Evolutionary conservation across 2,797 vertebrate species (phyloP).

Genomic region (Lates japonicus): DNA sequence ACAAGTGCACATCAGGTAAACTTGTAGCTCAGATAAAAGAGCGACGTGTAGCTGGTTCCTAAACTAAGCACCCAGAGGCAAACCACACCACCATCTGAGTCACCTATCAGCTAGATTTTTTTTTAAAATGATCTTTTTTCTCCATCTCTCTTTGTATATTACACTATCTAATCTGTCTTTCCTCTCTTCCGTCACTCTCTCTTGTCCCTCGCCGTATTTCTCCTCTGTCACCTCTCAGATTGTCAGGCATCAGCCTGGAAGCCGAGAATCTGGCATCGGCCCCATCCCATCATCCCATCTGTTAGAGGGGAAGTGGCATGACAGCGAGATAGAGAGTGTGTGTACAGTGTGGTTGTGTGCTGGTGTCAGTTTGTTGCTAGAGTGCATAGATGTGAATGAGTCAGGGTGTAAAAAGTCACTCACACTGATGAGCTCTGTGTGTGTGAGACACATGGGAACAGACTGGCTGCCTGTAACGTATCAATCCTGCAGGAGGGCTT

Average conservation of each 20-base stretch:
- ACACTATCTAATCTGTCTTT: background rate
- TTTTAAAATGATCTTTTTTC: background rate
- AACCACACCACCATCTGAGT: no score
- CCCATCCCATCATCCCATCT: slow-evolving; percentile 56
- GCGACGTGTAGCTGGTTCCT: background rate
- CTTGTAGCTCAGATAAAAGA: background rate
- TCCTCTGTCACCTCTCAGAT: slow-evolving; percentile 50
- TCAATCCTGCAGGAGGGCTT: slow-evolving; percentile 8
- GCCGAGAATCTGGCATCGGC: slow-evolving; percentile 13
- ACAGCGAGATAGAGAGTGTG: slow-evolving; percentile 5
- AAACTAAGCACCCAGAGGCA: background rate
- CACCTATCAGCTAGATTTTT: no score
- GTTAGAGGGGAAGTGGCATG: slow-evolving; percentile 39
- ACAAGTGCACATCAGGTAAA: background rate
- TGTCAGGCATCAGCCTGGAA: slow-evolving; percentile 39
- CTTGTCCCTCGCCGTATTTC: background rate
- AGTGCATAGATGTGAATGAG: slow-evolving; percentile 29
- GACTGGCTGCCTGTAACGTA: background rate
- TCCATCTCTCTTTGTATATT: background rate
- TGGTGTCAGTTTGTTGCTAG: slow-evolving; percentile 21
- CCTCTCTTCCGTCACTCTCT: background rate
- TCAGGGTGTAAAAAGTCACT: slow-evolving; percentile 25
- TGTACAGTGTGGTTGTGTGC: background rate
- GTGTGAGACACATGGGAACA: background rate
- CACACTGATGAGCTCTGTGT: background rate